These are phyloP conservation scores for Notechis scutatus DNA, from an alignment of 2,113 vertebrate genomes.

Conservation along the genomic window DNA sequence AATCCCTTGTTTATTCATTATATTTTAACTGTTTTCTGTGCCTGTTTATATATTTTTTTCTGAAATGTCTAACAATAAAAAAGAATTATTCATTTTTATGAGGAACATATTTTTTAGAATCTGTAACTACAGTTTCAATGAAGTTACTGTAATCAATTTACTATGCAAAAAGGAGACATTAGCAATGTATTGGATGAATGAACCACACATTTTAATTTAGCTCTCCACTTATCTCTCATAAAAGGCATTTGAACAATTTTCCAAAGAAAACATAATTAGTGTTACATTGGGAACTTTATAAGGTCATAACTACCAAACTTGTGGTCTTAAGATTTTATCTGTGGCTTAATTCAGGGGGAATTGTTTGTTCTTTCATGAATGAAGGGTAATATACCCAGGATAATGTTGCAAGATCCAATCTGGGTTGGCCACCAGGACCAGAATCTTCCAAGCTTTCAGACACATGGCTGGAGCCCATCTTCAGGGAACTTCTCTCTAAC, in stretches of 20 bases:
- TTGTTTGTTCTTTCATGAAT: background rate
- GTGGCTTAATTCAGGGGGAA: background rate
- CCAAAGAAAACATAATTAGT: background rate
- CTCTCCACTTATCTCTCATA: conserved; percentile 33
- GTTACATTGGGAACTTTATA: background rate
- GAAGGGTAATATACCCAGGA: no score
- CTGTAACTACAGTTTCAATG: conserved; percentile 33
- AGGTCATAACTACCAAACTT: background rate
- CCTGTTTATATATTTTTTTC: background rate
- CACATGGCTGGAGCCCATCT: no score
- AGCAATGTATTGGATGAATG: conserved; percentile 55
- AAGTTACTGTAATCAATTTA: conserved; percentile 42
- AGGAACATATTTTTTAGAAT: conserved; percentile 23
- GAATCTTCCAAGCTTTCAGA: no score
- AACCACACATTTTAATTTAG: conserved; percentile 24
- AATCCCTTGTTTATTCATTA: background rate
- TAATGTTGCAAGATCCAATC: no score
- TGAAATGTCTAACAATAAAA: background rate
- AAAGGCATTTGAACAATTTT: conserved; percentile 42
- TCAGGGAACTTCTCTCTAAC: no score
- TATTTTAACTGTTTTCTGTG: background rate
- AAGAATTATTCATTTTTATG: conserved; percentile 16
- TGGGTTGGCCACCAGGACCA: no score
- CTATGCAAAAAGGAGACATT: conserved; percentile 38
- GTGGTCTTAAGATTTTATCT: background rate